These are phyloP conservation scores for Drosophila kanekoi DNA, from an alignment of 2,888 invertebrate genomes.

Conservation along the genomic window DNA sequence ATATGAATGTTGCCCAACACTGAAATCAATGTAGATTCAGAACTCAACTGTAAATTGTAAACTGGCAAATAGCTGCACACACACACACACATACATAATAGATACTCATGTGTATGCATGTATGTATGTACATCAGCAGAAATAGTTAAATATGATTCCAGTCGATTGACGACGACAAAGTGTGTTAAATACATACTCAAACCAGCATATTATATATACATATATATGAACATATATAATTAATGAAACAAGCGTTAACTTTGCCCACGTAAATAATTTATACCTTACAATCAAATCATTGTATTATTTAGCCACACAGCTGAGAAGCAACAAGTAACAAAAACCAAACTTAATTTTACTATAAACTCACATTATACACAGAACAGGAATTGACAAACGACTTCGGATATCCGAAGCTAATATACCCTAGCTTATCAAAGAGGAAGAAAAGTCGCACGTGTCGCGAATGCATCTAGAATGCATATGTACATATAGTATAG, in stretches of 20 bases:
- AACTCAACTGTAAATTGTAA: slow-evolving; percentile 70
- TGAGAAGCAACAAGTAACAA: slow-evolving; percentile 6
- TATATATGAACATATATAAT: slow-evolving; percentile 33
- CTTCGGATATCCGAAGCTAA: slow-evolving; percentile 20
- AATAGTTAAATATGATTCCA: slow-evolving; percentile 44
- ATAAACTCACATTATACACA: slow-evolving; percentile 32
- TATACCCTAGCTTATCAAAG: slow-evolving; percentile 17
- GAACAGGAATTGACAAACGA: slow-evolving; percentile 11
- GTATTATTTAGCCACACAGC: slow-evolving; percentile 57
- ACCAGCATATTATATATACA: slow-evolving; percentile 21
- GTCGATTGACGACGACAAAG: slow-evolving; percentile 16
- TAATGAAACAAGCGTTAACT: slow-evolving; percentile 74
- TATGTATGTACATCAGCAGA: slow-evolving; percentile 21
- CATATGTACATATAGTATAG: slow-evolving; percentile 34
- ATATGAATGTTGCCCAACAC: slow-evolving; percentile 20
- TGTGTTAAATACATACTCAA: slow-evolving; percentile 20
- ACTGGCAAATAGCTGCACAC: slow-evolving; percentile 59
- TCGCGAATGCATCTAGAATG: too few species aligned
- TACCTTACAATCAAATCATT: slow-evolving; percentile 63
- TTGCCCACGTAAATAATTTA: slow-evolving; percentile 75
- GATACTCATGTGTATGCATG: slow-evolving; percentile 13
- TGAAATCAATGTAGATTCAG: slow-evolving; percentile 34
- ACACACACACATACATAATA: slow-evolving; percentile 32
- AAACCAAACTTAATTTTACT: slow-evolving; percentile 19
- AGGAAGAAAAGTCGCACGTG: neutral